These are phyloP conservation scores for Parnassius orleans DNA, from an alignment of 2,888 invertebrate species.

Conservation along the genomic window DNA sequence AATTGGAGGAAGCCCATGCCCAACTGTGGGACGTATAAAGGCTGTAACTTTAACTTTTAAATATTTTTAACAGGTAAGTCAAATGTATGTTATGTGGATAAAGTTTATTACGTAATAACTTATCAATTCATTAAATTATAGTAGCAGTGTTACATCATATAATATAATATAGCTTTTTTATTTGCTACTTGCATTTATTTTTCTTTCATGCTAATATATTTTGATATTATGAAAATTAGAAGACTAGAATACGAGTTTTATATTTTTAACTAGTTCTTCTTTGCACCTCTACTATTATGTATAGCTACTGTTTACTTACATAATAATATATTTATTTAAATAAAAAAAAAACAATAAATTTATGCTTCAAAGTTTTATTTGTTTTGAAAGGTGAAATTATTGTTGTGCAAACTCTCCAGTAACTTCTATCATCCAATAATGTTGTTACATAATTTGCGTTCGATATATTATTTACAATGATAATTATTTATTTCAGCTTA, in stretches of 20 bases:
- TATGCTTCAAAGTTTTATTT: neutral
- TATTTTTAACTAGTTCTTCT: neutral
- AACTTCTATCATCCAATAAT: too few relatives aligned
- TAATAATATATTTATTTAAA: neutral
- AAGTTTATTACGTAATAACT: neutral
- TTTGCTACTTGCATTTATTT: constrained; percentile 60
- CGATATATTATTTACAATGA: too few relatives aligned
- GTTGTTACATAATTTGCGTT: too few relatives aligned
- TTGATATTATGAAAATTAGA: neutral
- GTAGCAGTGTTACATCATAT: constrained; percentile 7
- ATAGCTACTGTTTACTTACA: neutral
- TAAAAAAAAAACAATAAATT: neutral
- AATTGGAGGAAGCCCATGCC: too few relatives aligned
- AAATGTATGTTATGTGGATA: neutral
- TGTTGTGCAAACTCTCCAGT: too few relatives aligned
- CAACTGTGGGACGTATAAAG: too few relatives aligned
- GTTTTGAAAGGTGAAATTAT: neutral
- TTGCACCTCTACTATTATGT: constrained; percentile 1
- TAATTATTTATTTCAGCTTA: too few relatives aligned
- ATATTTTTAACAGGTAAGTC: constrained; percentile 12
- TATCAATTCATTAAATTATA: constrained; percentile 8
- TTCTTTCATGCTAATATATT: constrained; percentile 33
- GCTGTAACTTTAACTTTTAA: neutral
- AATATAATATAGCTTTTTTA: constrained; percentile 54
- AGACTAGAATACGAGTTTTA: neutral